Evolutionary conservation across 2,113 vertebrate species (phyloP), one percentile per base, ranked within the genome.

Genomic region (Thomomys bottae): DNA sequence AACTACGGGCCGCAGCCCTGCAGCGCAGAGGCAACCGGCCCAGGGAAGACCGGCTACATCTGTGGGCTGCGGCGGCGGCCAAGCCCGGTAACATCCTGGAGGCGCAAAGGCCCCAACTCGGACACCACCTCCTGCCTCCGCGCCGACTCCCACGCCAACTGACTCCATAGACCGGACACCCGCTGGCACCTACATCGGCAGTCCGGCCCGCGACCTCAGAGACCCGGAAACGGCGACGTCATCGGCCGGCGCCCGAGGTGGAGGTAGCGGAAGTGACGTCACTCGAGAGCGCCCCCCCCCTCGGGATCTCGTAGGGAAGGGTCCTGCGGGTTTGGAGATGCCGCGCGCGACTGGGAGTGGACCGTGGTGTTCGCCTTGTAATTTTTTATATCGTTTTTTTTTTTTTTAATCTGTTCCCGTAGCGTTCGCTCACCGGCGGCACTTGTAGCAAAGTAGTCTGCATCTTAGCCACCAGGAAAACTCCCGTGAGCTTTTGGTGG

Each of bases 31-130:
- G 97, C 5, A 98, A 96, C 88, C 96, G 96, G 89, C 91, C 95
- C 40, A 98, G 88, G 59, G 96, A 96, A 40, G 97, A 83, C 96
- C 97, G 97, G 88, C 97, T 96, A 49, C 97, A 95, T 86, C 98
- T 95, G 95, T 94, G 97, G 75, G 97, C 97, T 86, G 90, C 59
- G 96, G 95, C 95, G 96, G 96, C 96, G 95, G 97, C 97, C 97
- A 98, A 92, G 88, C 97, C 96, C 88, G 96, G 96, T 88, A 97
- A 95, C 97, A 98, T 97, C 96, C 94, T 96, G 94, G 85, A 71
- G 90, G 93, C 90, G 93, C 94, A 64, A 32, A 38, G 57, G 90
- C 89, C 91, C 85, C 88, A 21, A 81, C 71, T 77, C n/a, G 94
- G 49, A 81, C 83, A 78, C 82, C 79, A 30, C 90, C 95, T 90